Evolutionary conservation across 2,888 invertebrate species (phyloP).

Genomic region (Tortrix viridana): DNA sequence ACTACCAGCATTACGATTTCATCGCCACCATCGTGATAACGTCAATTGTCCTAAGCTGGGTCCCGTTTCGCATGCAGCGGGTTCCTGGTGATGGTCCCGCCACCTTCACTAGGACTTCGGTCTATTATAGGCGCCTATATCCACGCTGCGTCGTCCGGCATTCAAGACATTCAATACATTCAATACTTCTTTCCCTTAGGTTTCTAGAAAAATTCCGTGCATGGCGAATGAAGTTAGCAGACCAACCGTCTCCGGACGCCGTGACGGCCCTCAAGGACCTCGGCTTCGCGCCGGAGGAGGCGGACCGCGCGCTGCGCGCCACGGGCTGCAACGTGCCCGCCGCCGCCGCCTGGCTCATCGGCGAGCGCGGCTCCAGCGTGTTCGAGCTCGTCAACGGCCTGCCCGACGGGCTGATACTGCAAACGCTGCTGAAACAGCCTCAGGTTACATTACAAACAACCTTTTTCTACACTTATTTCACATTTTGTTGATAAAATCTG

Average conservation of each 20-base stretch:
- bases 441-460: constrained; percentile 40
- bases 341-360: constrained; percentile 74
- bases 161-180: too few species aligned
- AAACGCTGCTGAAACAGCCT: constrained; percentile 71
- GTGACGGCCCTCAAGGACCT: constrained; percentile 63
- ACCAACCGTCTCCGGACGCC: constrained; percentile 65
- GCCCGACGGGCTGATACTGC: constrained; percentile 70
- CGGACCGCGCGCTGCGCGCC: constrained; percentile 63
- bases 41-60: too few species aligned
- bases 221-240: constrained; percentile 66
- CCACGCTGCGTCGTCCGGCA: too few species aligned
- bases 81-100: too few species aligned
- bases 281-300: constrained; percentile 64
- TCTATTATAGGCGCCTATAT: too few species aligned
- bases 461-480: too few species aligned
- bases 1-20: too few species aligned
- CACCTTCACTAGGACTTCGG: too few species aligned
- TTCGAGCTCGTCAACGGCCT: constrained; percentile 73
- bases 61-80: too few species aligned
- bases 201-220: constrained; percentile 73
- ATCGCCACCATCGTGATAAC: too few species aligned
- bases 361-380: constrained; percentile 74
- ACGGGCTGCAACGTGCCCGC: constrained; percentile 76
- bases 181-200: too few species aligned
- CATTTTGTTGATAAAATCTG: too few species aligned